Base-by-base conservation (phyloP, 2,888 invertebrate genomes). In the Rosalia funebris region DNA sequence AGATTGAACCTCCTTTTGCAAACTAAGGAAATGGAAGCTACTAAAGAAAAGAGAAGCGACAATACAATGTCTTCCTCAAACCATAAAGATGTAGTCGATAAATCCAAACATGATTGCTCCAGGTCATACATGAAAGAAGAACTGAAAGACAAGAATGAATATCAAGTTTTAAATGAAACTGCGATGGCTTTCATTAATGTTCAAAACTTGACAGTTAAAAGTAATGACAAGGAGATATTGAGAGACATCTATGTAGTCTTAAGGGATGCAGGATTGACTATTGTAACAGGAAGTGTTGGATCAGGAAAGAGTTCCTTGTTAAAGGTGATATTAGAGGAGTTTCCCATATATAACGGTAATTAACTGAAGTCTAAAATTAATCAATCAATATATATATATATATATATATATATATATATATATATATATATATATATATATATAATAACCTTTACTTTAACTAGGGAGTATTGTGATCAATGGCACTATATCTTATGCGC, bases 251-350 rank as follows among this genome's bases (percentile, higher is more conserved):
- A 77, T 7, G 60, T 84, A 14, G 75, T 75, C 14, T 74, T 85
- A 1, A 65, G 74, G 0, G 81, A 82, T 9, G 46, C 63, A 1
- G 73, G 82, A 36, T 65, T 85, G 4, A 79, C 82, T 36, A 85
- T 85, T 0, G 75, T 90, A n/a, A 84, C 88, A 25, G 89, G 90
- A n/a, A 82, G 84, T 1, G 87, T 89, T 1, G 90, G 89, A 12
- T 80, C 85, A 3, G 90, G 90, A 39, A 90, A 90, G 66, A 81
- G 82, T 0, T 77, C 82, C 0, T 39, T 83, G 1, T 62, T 84
- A 0, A 77, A 82, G 59, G 54, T 81, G 1, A 61, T 83, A 10
- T 61, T 83, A 19, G 77, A 74, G 7, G 83, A 83, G 57, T 68
- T 82, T 12, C 68, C 76, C 1, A 20, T 78, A 7, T 76, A 77